These are phyloP conservation scores for Drosophila sp. DNA, from an alignment of 1,140 invertebrate species.

Conservation along the genomic window DNA sequence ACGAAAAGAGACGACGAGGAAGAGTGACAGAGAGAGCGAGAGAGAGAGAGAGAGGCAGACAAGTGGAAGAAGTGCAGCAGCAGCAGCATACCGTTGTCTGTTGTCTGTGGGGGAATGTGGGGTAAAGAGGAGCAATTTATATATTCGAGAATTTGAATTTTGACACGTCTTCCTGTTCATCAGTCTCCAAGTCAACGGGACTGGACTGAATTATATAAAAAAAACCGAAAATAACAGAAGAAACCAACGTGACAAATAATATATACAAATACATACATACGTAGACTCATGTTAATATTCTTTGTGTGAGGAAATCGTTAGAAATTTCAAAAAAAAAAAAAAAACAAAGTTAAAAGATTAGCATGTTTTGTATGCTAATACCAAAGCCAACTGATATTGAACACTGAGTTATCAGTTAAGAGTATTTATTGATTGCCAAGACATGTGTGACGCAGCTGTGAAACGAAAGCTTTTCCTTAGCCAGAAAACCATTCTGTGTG, in stretches of 20 bases:
- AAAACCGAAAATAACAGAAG: not conserved
- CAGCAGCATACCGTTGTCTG: conserved; percentile 45
- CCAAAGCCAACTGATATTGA: not conserved
- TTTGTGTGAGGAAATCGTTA: conserved; percentile 1
- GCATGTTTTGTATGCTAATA: not conserved
- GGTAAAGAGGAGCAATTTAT: not conserved
- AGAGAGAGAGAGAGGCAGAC: not conserved
- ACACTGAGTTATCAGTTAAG: not conserved
- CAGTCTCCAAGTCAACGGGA: not conserved
- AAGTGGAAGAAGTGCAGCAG: conserved; percentile 31
- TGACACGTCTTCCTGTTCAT: conserved; percentile 74
- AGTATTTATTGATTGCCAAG: conserved; percentile 5
- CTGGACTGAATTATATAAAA: conserved; percentile 42
- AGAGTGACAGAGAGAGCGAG: too few relatives aligned
- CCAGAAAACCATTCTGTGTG: not conserved
- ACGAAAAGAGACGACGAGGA: not conserved
- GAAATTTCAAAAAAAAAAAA: not conserved
- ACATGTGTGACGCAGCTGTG: conserved; percentile 8
- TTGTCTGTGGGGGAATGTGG: not conserved
- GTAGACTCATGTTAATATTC: not conserved
- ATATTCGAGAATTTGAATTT: conserved; percentile 56
- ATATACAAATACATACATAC: not conserved
- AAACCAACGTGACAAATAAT: conserved; percentile 9
- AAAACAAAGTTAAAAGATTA: not conserved
- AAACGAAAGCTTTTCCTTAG: not conserved